Base-by-base conservation (phyloP, 2,888 invertebrate genomes). In the Cataglyphis altisquamis region DNA sequence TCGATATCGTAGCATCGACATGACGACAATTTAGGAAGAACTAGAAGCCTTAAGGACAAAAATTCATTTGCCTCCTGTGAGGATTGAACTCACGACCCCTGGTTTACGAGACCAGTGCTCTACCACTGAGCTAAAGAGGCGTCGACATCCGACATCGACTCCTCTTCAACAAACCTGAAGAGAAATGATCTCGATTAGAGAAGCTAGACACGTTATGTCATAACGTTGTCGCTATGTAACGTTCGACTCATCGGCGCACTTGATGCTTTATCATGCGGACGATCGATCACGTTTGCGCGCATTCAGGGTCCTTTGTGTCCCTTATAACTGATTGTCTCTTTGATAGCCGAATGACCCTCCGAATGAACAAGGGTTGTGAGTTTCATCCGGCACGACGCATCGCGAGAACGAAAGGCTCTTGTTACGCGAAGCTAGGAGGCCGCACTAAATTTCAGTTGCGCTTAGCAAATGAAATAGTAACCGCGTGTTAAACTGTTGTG, bases 91-190 rank as follows among this genome's bases (percentile, higher is more conserved):
- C 87, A 88, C 88, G 88, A 89, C 87, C 89, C 85, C 88, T 87
- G 88, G 87, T 89, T 89, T 89, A 89, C 87, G 86, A 88, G 88
- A 88, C 84, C 89, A 88, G 86, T 89, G 86, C 87, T 89, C 86
- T 87, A 86, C 84, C 88, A 88, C 86, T 90, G 88, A 91, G 87
- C 88, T 89, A 87, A 91, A 90, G 89, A 90, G 88, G 87, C 88
- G 78, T 77, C 85, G 81, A 83, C 84, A 82, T n/a, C 52, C 85
- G 81, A 83, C 84, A 82, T n/a, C 52, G 36, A 52, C 25, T 29
- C 8, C 57, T 67, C 0, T 72, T 21, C 21, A 39, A 25, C 57
- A 36, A 89, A 84, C 12, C 36, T 21, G n/a, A n/a, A 36, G 5
- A 12, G 63, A 45, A 62, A 80, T 25, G 45, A 6, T 39, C 1